Evolutionary conservation across 2,797 vertebrate species (phyloP), one percentile per base, ranked within the genome.

Genomic region (Oceanodroma leucorhoa): DNA sequence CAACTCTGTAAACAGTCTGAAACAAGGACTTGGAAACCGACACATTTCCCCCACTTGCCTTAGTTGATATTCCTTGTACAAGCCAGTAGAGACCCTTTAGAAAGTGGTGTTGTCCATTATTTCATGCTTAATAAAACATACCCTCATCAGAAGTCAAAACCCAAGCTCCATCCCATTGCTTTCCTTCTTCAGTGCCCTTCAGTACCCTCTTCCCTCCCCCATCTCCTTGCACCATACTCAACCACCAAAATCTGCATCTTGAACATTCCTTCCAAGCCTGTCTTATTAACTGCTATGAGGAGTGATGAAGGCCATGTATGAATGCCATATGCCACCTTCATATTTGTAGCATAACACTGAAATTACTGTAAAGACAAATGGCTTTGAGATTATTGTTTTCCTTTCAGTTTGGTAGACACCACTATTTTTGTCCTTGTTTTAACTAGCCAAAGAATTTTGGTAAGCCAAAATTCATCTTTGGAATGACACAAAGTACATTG

Each of bases 381-480:
- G 18, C 66, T 79, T 78, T 81, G 77, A 90, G 53, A 30, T 70
- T 53, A 57, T 83, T 95, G 70, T 84, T 90, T 93, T 92, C 34
- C 61, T 87, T 93, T 87, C 73, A 70, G 64, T 87, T 95, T 89
- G 89, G 83, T 92, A 93, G 86, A 58, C 70, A 73, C 20, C 11
- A 60, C 66, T 94, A 89, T 95, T 96, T 96, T 90, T 90, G 64
- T 94, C 51, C 48, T 61, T 38, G 12, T 54, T 95, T 89, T 95
- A 82, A 90, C 40, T 87, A 69, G 70, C 54, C 66, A 70, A 87
- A 93, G 58, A 93, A 94, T 94, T 93, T 87, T 55, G 94, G 73
- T 79, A 62, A 90, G 70, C 93, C 83, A 58, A 79, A 87, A 87
- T 70, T 85, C 19, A 40, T 94, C 73, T 92, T 83, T 71, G 95